These are phyloP conservation scores for Helarctos malayanus DNA, from an alignment of 2,797 vertebrate genomes.

Conservation along the genomic window DNA sequence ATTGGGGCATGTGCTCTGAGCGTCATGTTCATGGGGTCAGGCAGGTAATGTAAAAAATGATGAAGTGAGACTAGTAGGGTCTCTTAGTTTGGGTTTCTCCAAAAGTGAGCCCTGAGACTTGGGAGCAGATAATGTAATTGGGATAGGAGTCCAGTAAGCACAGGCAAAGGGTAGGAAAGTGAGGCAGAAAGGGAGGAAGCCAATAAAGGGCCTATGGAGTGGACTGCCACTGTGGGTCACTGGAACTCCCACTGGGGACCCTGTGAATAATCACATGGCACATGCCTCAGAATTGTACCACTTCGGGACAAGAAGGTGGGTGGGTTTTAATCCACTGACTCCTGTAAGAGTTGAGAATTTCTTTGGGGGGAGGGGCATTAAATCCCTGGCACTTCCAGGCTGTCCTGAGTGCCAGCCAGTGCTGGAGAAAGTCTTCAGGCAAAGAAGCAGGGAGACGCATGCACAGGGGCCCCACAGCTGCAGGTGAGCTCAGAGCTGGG, in stretches of 20 bases:
- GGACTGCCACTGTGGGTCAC: background rate
- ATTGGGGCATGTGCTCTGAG: background rate
- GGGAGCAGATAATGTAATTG: slow-evolving; percentile 32
- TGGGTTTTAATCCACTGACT: background rate
- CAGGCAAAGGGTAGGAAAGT: background rate
- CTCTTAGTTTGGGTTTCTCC: slow-evolving; percentile 1
- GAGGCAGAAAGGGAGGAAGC: slow-evolving; percentile 29
- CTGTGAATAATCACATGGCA: background rate
- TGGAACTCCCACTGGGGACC: background rate
- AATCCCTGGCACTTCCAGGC: background rate
- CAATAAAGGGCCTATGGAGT: background rate
- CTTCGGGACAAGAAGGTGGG: background rate
- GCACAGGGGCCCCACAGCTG: background rate
- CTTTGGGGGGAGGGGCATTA: background rate
- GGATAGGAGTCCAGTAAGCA: slow-evolving; percentile 16
- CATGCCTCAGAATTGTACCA: background rate
- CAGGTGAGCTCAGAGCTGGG: background rate
- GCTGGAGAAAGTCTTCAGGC: slow-evolving; percentile 40
- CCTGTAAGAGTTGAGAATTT: slow-evolving; percentile 3
- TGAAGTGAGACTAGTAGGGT: background rate
- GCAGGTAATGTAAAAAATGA: background rate
- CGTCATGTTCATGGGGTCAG: background rate
- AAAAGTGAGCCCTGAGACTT: background rate
- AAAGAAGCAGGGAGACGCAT: background rate
- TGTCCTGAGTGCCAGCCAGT: background rate